Evolutionary conservation across 2,797 vertebrate species (phyloP).

Genomic region (Picus viridis): DNA sequence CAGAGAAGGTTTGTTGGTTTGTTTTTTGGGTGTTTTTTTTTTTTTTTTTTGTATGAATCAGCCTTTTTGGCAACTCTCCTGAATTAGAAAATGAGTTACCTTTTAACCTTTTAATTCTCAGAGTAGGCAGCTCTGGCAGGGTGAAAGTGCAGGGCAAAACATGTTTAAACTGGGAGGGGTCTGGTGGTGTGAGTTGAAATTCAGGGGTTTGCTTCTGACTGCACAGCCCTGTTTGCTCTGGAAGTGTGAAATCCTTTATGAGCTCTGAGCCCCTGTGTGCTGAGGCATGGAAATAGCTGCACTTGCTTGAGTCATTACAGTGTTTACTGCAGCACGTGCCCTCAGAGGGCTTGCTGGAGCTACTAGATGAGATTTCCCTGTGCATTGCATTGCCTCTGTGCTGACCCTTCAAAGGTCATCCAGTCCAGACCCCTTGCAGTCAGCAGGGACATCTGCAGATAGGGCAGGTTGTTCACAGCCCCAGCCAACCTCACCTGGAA

Average conservation of each 20-base stretch:
- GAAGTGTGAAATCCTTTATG: constrained; percentile 38
- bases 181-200: neutral
- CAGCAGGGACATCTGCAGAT: too few species aligned
- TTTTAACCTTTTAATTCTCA: constrained; percentile 52
- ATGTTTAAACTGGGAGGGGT: constrained; percentile 6
- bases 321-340: neutral
- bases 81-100: constrained; percentile 53
- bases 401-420: too few species aligned
- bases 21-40: neutral
- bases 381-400: neutral
- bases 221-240: neutral
- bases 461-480: too few species aligned
- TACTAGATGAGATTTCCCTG: neutral
- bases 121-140: neutral
- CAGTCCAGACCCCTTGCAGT: too few species aligned
- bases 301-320: constrained; percentile 5
- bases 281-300: neutral
- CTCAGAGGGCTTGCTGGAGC: neutral
- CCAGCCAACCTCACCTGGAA: too few species aligned
- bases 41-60: constrained; percentile 39
- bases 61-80: constrained; percentile 54
- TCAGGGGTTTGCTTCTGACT: neutral
- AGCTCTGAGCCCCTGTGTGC: neutral
- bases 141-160: constrained; percentile 46
- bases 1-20: neutral